A percentile compares a stretch with the other conserved stretches of the same genome.
Conservation (phyloP, 1,140 invertebrate species). For the Bombus cullumanus region DNA sequence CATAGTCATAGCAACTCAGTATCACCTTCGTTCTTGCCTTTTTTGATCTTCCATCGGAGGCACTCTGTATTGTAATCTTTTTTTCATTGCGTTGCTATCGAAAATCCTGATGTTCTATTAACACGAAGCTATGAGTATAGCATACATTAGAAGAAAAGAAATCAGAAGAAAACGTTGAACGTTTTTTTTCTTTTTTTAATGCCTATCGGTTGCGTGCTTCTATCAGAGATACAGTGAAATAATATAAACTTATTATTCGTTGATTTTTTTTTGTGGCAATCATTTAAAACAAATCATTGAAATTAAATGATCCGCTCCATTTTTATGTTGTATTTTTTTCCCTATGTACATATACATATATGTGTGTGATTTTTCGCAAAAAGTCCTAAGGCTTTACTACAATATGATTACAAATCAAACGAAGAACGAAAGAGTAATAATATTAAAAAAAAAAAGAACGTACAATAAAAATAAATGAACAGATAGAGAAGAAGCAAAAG, state of each 20-base stretch:
- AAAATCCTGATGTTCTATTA: conserved; percentile 2
- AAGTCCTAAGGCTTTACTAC: conserved; percentile 24
- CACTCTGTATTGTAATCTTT: not conserved
- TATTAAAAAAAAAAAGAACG: conserved; percentile 6
- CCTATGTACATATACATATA: conserved; percentile 38
- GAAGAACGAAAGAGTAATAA: conserved; percentile 20
- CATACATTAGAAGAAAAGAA: conserved; percentile 4
- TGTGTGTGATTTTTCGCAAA: conserved; percentile 21
- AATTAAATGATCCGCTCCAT: conserved; percentile 46
- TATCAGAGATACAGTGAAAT: conserved; percentile 15
- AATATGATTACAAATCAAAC: conserved; percentile 42
- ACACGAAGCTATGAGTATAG: not conserved
- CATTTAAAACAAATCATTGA: conserved; percentile 45
- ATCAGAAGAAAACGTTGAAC: conserved; percentile 17
- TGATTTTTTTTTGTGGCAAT: conserved; percentile 23
- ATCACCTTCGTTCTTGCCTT: not conserved
- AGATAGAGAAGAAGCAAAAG: conserved; percentile 8
- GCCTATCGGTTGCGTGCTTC: conserved; percentile 44
- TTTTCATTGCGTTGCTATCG: conserved; percentile 1
- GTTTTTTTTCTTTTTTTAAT: conserved; percentile 27
- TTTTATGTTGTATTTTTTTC: conserved; percentile 38
- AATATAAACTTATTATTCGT: conserved; percentile 27
- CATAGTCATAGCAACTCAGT: conserved; percentile 30
- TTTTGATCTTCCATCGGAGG: not conserved
- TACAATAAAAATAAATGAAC: not conserved